A percentile compares a stretch with the other conserved stretches of the same genome.
Evolutionary conservation across 1,140 invertebrate genomes (phyloP).

Genomic region (Amyelois transitella): DNA sequence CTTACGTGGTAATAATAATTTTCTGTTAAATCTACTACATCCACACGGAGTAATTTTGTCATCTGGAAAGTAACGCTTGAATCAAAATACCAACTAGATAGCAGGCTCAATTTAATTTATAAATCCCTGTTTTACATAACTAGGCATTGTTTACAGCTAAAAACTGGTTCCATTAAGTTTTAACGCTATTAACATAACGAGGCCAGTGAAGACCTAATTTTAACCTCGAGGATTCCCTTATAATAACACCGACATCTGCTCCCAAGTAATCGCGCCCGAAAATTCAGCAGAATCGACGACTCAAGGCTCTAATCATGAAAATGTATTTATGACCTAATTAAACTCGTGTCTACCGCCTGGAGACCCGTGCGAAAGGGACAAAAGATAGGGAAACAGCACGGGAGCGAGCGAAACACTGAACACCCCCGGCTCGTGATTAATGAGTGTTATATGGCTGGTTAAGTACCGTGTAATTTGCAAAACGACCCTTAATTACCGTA

Average conservation of each 20-base stretch:
- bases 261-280: conserved; percentile 20
- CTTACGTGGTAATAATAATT: too few relatives aligned
- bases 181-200: conserved; percentile 18
- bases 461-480: conserved; percentile 77
- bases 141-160: neutral
- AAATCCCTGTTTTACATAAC: too few relatives aligned
- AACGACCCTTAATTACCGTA: conserved; percentile 75
- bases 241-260: conserved; percentile 37
- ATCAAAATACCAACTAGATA: too few relatives aligned
- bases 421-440: conserved; percentile 64
- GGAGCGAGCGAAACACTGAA: conserved; percentile 34
- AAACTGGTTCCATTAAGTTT: conserved; percentile 6
- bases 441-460: conserved; percentile 75
- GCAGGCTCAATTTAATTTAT: too few relatives aligned
- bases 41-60: too few relatives aligned
- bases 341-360: conserved; percentile 51
- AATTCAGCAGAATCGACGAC: conserved; percentile 25
- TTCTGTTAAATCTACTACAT: too few relatives aligned
- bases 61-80: too few relatives aligned
- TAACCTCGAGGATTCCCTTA: conserved; percentile 18
- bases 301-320: conserved; percentile 60
- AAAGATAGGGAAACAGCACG: neutral
- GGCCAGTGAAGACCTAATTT: conserved; percentile 20
- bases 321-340: conserved; percentile 75
- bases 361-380: conserved; percentile 25